Evolutionary conservation across 2,888 invertebrate species (phyloP).

Genomic region (Tenthredo livida): DNA sequence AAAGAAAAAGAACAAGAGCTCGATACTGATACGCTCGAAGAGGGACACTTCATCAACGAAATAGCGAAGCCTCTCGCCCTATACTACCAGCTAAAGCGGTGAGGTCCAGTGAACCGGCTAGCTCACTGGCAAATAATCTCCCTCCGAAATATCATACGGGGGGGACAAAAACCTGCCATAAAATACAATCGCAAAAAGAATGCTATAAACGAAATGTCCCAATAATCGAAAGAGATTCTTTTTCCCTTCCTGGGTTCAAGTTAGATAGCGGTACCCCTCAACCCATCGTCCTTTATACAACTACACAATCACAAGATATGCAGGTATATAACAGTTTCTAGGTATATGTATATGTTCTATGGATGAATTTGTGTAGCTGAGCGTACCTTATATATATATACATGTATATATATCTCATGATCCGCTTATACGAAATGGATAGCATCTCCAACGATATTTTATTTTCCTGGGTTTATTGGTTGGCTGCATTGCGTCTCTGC

Average conservation of each 20-base stretch:
- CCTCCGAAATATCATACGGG: slow-evolving; percentile 55
- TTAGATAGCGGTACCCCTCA: slow-evolving; percentile 58
- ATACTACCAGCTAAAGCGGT: background rate
- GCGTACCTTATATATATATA: background rate
- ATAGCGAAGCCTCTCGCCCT: slow-evolving; percentile 14
- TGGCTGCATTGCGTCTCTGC: slow-evolving; percentile 54
- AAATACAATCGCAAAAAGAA: slow-evolving; percentile 56
- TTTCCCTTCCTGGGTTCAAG: slow-evolving; percentile 57
- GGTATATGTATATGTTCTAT: background rate
- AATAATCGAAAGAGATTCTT: slow-evolving; percentile 69
- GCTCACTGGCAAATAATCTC: slow-evolving; percentile 60
- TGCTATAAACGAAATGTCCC: slow-evolving; percentile 65
- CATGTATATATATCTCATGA: slow-evolving; percentile 60
- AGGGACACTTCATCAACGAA: slow-evolving; percentile 50
- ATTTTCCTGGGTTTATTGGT: slow-evolving; percentile 58
- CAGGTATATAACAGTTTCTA: slow-evolving; percentile 1
- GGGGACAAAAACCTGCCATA: slow-evolving; percentile 52
- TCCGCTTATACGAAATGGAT: slow-evolving; percentile 67
- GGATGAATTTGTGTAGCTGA: slow-evolving; percentile 6
- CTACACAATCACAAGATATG: slow-evolving; percentile 51
- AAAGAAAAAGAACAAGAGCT: slow-evolving; percentile 5
- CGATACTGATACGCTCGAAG: slow-evolving; percentile 34
- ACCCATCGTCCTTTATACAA: slow-evolving; percentile 52
- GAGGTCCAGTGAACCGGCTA: slow-evolving; percentile 55
- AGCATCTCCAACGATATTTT: slow-evolving; percentile 64